Base-by-base conservation (phyloP, 2,888 invertebrate genomes). In the Rhogogaster chlorosoma region DNA sequence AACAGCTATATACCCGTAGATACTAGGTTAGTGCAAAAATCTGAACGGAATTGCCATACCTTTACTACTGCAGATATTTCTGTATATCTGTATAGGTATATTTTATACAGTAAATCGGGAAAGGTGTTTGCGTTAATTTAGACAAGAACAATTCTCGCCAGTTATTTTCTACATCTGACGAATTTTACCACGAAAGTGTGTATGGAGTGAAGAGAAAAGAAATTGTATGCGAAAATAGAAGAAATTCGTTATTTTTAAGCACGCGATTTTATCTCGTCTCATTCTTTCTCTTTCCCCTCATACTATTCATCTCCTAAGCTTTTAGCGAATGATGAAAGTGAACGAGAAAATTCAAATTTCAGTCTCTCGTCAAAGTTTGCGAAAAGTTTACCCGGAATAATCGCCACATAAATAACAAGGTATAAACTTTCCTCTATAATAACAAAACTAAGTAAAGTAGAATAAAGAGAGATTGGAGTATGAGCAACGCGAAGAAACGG, bases 341-440 rank as follows among this genome's bases (percentile, higher is more conserved):
- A 26, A 45, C 36, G 12, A 53, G 26, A 38, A 38, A 61, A 61
- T 80, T 80, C 57, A 61, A 64, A 73, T 77, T 29, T 36, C 57
- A 85, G 42, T 67, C 84, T 49, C 85, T 84, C 78, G 85, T 84
- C 84, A 77, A 36, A 29, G 38, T 57, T 71, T 67, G 15, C 38
- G 42, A 70, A 87, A 88, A 87, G 86, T 80, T 80, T 88, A 61
- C 85, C 45, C 86, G 84, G 88, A 88, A 89, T 89, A 87, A 88
- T 88, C 87, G 86, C 86, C 88, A 87, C 88, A 89, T 89, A 88
- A 89, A 89, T 89, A 88, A 89, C 86, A 87, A 88, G 86, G 86
- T 87, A 88, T 88, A 87, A 89, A 90, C 88, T 88, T 89, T 87
- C 85, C 85, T 87, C 84, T 89, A 80, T 80, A 89, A 90, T 89